Base-by-base conservation (phyloP, 2,113 vertebrate genomes). In the Marmota monax region DNA sequence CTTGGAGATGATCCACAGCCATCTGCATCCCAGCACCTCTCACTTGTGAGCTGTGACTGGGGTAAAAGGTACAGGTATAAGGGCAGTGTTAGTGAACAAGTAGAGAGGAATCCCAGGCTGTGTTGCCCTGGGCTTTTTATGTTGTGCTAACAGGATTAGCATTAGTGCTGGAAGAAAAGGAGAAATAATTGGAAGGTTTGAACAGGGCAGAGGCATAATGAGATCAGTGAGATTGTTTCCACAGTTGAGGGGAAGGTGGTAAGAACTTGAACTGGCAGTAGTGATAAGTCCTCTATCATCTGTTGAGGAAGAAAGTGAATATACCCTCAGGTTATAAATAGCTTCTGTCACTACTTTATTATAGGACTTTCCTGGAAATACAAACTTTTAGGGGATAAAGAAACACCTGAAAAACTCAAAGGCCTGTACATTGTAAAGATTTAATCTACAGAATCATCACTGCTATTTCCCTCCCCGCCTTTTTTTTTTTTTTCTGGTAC, bases 341-440 rank as follows among this genome's bases (percentile, higher is more conserved):
- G 4, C 34, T 94, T 82, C 20, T 73, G 6, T 70, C 18, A 61
- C 23, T 78, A 77, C 70, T 85, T 80, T 74, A 37, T 45, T 45
- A 48, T 93, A 22, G 0, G 20, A 85, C 76, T 92, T 42, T 48
- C 32, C 32, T 83, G 70, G 37, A 78, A 72, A 61, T 84, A 83
- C 7, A 74, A 51, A 69, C 42, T 91, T 92, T 39, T 58, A 51
- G 53, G 39, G 37, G 3, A 13, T 72, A 79, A 95, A 61, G 79
- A 67, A 91, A 79, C 20, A 86, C 77, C 61, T 78, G 29, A 42
- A 90, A 95, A 73, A 53, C 17, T 95, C 78, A 76, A 56, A 92
- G 67, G 22, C 61, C 45, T 88, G 13, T 65, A 22, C 37, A 32
- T 20, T 17, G 17, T 93, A 51, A 80, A 20, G 63, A 42, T 88